These are phyloP conservation scores for Zaprionus vittiger DNA, from an alignment of 1,140 invertebrate species.

Conservation along the genomic window DNA sequence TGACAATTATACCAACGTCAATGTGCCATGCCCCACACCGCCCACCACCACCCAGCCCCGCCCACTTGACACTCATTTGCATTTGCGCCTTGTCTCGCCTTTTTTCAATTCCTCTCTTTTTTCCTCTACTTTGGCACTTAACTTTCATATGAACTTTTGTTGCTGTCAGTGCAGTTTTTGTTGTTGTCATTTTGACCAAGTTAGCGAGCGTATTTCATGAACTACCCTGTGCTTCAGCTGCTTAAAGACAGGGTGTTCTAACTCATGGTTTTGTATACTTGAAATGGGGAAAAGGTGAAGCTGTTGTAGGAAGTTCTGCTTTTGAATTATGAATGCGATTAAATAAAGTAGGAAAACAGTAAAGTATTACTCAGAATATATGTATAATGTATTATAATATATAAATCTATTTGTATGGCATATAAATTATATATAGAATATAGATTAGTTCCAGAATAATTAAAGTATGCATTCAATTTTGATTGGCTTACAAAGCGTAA, in stretches of 20 bases:
- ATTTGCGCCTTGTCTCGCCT: conserved; percentile 19
- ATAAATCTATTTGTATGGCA: too few species aligned
- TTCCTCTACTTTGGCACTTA: background rate
- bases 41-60: background rate
- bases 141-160: conserved; percentile 13
- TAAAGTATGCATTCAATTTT: background rate
- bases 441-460: background rate
- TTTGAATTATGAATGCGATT: background rate
- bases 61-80: conserved; percentile 42
- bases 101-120: background rate
- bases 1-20: conserved; percentile 65
- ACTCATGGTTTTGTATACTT: too few species aligned
- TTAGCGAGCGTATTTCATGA: too few species aligned
- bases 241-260: too few species aligned
- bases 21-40: conserved; percentile 4
- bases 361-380: background rate
- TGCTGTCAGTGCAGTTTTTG: background rate
- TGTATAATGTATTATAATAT: too few species aligned
- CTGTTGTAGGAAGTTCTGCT: too few species aligned
- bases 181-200: conserved; percentile 16
- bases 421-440: too few species aligned
- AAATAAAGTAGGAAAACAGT: background rate
- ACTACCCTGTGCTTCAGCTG: too few species aligned
- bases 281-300: too few species aligned
- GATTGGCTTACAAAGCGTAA: too few species aligned